phyloP scores from a whole-genome alignment of 2,888 invertebrate species.

The Dicycla oo region DNA sequence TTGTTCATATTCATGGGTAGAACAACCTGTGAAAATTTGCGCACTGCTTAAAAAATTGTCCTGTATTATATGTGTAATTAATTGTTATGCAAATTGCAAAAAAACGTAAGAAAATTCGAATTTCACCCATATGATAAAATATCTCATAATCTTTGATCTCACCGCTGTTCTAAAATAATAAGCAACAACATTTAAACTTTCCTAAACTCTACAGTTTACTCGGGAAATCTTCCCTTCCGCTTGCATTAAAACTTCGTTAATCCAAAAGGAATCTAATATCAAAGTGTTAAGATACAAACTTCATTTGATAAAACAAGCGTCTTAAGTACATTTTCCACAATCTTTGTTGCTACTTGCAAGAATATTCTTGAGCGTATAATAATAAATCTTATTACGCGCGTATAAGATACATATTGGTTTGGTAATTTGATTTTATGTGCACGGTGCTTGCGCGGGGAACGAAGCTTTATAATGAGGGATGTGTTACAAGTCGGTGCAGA shows the following conservation, averaged over 20 bases:
- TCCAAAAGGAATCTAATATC: constrained; percentile 18
- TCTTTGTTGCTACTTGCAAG: constrained; percentile 48
- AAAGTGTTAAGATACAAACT: constrained; percentile 25
- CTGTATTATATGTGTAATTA: too few species aligned
- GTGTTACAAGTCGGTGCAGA: constrained; percentile 46
- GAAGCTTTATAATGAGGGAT: constrained; percentile 57
- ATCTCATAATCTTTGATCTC: constrained; percentile 40
- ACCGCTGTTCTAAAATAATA: constrained; percentile 43
- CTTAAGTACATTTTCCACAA: constrained; percentile 23
- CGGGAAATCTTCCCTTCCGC: constrained; percentile 26
- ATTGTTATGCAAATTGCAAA: too few species aligned
- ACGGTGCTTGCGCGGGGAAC: constrained; percentile 29
- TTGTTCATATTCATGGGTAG: too few species aligned
- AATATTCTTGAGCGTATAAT: constrained; percentile 37
- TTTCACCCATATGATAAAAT: constrained; percentile 20
- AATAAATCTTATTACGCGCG: constrained; percentile 50
- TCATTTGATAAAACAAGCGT: constrained; percentile 14
- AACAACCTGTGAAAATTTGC: too few species aligned
- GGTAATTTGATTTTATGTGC: constrained; percentile 51
- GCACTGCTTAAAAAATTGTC: too few species aligned
- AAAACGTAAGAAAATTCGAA: too few species aligned
- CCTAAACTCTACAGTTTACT: constrained; percentile 30
- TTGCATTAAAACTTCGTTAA: constrained; percentile 25
- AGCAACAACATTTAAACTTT: constrained; percentile 46
- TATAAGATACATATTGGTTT: constrained; percentile 59